A percentile compares a stretch with the other conserved stretches of the same genome.
phyloP scores from a whole-genome alignment of 2,888 invertebrate genomes.

The Tinea pellionella region DNA sequence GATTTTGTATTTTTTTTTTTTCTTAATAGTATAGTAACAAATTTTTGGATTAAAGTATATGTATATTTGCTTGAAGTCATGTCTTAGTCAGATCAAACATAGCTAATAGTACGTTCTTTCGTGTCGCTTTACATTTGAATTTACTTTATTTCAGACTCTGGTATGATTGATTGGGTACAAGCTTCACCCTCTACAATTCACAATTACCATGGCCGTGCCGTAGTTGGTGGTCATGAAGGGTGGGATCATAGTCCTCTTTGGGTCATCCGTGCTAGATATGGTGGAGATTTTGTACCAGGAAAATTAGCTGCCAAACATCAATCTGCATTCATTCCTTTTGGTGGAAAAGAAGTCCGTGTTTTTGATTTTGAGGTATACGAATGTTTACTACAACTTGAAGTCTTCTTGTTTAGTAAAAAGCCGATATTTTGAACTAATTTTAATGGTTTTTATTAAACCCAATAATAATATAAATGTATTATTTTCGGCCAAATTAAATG shows the following conservation, averaged over 20 bases:
- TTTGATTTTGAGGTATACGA: slow-evolving; percentile 58
- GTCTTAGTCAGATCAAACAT: no score
- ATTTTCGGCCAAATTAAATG: background rate
- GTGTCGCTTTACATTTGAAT: no score
- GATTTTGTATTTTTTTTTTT: background rate
- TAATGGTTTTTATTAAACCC: no score
- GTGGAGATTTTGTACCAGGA: slow-evolving; percentile 50
- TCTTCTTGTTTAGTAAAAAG: no score
- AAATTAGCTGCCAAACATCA: slow-evolving; percentile 51
- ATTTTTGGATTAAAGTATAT: no score
- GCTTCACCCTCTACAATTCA: slow-evolving; percentile 33
- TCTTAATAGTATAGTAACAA: background rate
- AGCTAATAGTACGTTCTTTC: no score
- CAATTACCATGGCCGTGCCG: slow-evolving; percentile 34
- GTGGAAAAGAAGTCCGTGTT: slow-evolving; percentile 48
- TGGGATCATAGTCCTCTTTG: slow-evolving; percentile 58
- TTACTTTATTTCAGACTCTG: background rate
- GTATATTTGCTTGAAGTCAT: no score
- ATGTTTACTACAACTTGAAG: background rate
- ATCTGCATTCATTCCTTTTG: slow-evolving; percentile 45
- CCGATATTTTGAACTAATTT: no score
- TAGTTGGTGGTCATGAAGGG: slow-evolving; percentile 49
- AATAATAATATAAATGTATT: no score
- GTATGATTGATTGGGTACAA: slow-evolving; percentile 41
- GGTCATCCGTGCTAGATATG: slow-evolving; percentile 51